Evolutionary conservation across 2,797 vertebrate species (phyloP).

Genomic region (Mionectes olivaceus): DNA sequence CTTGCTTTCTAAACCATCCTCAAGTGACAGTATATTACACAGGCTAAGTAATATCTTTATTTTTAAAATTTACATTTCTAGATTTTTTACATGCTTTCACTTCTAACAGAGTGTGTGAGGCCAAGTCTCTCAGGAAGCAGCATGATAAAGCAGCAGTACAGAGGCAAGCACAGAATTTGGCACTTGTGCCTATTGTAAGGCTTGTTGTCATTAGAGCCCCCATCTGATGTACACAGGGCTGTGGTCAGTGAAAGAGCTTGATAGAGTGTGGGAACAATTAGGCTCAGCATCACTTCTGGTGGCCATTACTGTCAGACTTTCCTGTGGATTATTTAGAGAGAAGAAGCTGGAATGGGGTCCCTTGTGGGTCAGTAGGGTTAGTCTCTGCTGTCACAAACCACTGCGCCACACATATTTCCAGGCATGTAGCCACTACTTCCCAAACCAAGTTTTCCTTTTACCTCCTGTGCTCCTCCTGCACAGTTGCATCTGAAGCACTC

Average conservation of each 20-base stretch:
- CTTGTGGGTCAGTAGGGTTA: background rate
- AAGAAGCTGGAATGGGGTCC: background rate
- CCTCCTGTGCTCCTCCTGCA: background rate
- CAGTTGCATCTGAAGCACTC: background rate
- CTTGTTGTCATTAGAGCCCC: background rate
- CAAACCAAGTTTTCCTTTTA: background rate
- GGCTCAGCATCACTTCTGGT: background rate
- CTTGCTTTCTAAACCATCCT: background rate
- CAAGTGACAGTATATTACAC: background rate
- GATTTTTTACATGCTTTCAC: background rate
- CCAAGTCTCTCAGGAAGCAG: background rate
- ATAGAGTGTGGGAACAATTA: background rate
- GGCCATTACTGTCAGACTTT: background rate
- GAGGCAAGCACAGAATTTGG: background rate
- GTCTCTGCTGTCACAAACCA: background rate
- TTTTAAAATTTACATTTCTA: background rate
- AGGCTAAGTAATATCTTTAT: fast-evolving
- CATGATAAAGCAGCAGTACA: background rate
- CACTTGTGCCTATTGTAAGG: fast-evolving
- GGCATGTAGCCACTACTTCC: background rate
- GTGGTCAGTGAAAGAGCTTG: background rate
- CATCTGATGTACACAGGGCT: background rate
- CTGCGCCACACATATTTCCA: background rate
- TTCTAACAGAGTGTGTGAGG: background rate
- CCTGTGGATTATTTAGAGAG: background rate